phyloP scores from a whole-genome alignment of 2,888 invertebrate species.

The Junonia oenone region DNA sequence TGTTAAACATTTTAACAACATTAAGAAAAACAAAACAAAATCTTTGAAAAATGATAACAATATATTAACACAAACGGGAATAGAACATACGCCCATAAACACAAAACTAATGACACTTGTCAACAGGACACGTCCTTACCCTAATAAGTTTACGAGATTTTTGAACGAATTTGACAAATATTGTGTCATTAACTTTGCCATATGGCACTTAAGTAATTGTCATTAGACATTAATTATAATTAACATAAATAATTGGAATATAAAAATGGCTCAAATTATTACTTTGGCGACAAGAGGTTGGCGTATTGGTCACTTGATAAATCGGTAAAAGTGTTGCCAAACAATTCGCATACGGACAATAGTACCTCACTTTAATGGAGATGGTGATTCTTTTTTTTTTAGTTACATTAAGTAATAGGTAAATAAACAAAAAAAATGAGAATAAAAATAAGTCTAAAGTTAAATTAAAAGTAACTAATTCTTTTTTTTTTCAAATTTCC shows the following conservation, averaged over 20 bases:
- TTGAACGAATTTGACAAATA: constrained; percentile 42
- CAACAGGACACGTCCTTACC: constrained; percentile 47
- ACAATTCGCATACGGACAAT: too few species aligned
- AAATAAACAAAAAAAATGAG: too few species aligned
- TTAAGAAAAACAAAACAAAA: neutral
- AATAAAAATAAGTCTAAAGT: too few species aligned
- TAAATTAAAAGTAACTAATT: too few species aligned
- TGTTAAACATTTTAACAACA: neutral
- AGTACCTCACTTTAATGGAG: too few species aligned
- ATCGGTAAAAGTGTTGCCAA: too few species aligned
- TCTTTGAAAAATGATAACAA: neutral
- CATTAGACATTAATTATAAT: neutral
- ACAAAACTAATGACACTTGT: constrained; percentile 53
- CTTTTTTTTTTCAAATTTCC: too few species aligned
- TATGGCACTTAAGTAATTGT: constrained; percentile 24
- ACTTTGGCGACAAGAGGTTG: too few species aligned
- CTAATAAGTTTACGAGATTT: constrained; percentile 39
- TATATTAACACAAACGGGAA: constrained; percentile 5
- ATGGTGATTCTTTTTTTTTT: too few species aligned
- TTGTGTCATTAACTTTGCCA: constrained; percentile 36
- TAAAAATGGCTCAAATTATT: neutral
- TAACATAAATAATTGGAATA: neutral
- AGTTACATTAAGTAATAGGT: too few species aligned
- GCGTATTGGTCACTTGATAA: too few species aligned
- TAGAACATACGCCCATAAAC: constrained; percentile 6